Evolutionary conservation across 2,797 vertebrate genomes (phyloP).

Genomic region (Falco cherrug): DNA sequence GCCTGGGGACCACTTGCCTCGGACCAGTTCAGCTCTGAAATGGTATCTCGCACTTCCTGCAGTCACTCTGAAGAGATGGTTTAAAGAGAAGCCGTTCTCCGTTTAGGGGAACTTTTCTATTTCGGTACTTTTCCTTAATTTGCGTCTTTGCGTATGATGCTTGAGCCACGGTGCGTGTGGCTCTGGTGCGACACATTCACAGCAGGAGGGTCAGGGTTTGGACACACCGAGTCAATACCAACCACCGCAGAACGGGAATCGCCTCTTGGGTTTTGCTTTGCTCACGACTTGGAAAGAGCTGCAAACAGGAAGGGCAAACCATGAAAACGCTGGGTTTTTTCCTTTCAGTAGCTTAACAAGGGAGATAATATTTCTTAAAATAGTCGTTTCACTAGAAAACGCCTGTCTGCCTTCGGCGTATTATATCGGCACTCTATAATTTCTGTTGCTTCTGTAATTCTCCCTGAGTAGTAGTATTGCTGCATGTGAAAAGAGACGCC

Average conservation of each 20-base stretch:
- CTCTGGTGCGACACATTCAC: not conserved
- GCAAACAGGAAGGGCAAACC: slow-evolving; percentile 19
- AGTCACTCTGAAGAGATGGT: accelerated
- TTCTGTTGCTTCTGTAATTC: not conserved
- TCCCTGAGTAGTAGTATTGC: not conserved
- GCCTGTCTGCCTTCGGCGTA: not conserved
- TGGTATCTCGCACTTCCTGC: not conserved
- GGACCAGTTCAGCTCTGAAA: not conserved
- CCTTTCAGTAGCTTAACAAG: not conserved
- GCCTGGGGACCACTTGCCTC: not conserved
- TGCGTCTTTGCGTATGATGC: accelerated
- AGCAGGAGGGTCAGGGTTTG: not conserved
- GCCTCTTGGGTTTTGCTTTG: not conserved
- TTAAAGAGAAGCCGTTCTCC: not conserved
- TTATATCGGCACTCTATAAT: not conserved
- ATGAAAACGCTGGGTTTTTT: not conserved
- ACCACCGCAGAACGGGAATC: not conserved
- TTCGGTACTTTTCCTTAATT: accelerated
- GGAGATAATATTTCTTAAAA: not conserved
- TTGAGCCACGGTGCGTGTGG: accelerated
- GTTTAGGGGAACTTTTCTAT: not conserved
- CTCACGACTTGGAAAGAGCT: not conserved
- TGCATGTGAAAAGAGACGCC: not conserved
- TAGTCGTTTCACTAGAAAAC: not conserved
- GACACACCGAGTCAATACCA: accelerated